Evolutionary conservation across 2,888 invertebrate genomes (phyloP).

Genomic region (Pseudoips prasinana): DNA sequence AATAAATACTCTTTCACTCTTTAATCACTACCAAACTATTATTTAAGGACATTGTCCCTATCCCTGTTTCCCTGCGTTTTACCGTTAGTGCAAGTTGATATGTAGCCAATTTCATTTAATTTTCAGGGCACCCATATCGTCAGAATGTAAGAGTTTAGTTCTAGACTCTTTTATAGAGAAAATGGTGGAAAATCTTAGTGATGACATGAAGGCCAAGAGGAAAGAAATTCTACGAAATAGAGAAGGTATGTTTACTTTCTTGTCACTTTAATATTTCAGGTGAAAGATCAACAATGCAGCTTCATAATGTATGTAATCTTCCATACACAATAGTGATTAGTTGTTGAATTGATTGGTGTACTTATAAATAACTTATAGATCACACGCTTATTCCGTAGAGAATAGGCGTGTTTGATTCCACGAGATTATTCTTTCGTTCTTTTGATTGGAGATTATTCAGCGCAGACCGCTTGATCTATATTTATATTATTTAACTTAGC

Average conservation of each 20-base stretch:
- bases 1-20: too few relatives aligned
- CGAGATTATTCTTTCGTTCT: too few relatives aligned
- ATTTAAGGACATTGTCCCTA: too few relatives aligned
- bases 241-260: conserved; percentile 51
- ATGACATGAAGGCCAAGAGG: conserved; percentile 82
- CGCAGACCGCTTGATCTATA: too few relatives aligned
- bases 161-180: conserved; percentile 88
- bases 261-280: not conserved
- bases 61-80: too few relatives aligned
- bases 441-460: too few relatives aligned
- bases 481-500: too few relatives aligned
- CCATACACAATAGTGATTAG: conserved; percentile 10
- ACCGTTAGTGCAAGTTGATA: too few relatives aligned
- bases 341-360: conserved; percentile 19
- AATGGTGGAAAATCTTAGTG: conserved; percentile 84
- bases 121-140: conserved; percentile 58
- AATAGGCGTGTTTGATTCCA: too few relatives aligned
- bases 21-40: too few relatives aligned
- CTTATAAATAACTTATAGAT: conserved; percentile 1
- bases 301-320: conserved; percentile 42
- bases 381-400: not conserved
- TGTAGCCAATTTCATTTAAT: too few relatives aligned
- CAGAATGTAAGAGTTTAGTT: conserved; percentile 83
- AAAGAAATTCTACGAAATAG: conserved; percentile 75
- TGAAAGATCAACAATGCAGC: conserved; percentile 61